A percentile compares a stretch with the other conserved stretches of the same genome.
Conservation (phyloP, 2,797 vertebrate species). For the Coregonus suidteri region DNA sequence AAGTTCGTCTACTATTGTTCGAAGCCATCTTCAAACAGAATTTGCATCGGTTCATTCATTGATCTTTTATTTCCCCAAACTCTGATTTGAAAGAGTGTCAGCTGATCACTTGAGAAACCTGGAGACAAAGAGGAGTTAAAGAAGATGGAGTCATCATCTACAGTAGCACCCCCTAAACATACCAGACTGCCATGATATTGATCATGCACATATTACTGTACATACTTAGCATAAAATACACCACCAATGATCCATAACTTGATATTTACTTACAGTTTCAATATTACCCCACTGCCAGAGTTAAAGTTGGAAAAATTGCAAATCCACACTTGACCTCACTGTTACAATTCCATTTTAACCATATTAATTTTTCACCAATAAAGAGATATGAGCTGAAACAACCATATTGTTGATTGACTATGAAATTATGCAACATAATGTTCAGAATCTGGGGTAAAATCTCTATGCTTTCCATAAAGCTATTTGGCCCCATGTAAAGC, state of each 20-base stretch:
- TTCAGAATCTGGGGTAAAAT: neutral
- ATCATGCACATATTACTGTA: no score
- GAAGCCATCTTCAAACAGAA: conserved; percentile 10
- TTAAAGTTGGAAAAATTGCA: no score
- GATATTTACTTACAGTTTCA: neutral
- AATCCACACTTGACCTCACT: neutral
- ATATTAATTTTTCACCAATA: neutral
- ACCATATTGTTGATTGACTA: neutral
- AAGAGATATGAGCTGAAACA: no score
- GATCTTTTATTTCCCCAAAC: neutral
- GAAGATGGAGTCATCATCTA: neutral
- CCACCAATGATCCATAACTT: neutral
- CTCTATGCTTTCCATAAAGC: neutral
- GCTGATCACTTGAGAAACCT: neutral
- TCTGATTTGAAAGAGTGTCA: neutral
- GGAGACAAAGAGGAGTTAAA: neutral
- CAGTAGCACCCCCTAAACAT: no score
- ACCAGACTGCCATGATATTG: no score
- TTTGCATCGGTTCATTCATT: neutral
- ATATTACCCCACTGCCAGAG: neutral
- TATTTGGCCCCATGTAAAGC: neutral
- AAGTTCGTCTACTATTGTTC: neutral
- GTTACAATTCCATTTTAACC: neutral
- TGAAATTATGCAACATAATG: neutral
- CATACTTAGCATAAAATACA: neutral